Conservation (phyloP, 2,113 vertebrate genomes). For the Ramphastos sulfuratus region DNA sequence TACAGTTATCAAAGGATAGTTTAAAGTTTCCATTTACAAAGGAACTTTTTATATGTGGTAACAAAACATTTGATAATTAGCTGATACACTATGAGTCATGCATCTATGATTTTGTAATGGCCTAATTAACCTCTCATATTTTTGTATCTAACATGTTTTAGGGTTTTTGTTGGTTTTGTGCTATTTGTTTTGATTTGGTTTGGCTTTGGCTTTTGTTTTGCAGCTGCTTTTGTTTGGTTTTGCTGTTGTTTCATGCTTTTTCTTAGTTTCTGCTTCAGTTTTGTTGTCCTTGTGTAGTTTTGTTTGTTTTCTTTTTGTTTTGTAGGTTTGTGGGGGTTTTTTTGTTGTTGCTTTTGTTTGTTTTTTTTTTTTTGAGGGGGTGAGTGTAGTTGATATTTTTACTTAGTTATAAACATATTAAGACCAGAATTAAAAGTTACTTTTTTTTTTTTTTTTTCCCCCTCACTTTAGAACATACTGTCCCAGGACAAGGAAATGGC, state of each 20-base stretch:
- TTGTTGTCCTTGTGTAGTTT: background rate
- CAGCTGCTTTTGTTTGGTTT: too few species aligned
- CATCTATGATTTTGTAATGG: background rate
- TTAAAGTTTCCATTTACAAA: background rate
- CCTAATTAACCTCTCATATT: background rate
- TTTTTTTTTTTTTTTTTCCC: too few species aligned
- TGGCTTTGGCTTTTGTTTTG: background rate
- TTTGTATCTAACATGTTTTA: background rate
- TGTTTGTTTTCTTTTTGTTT: background rate
- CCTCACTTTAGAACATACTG: accelerated
- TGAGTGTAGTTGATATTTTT: background rate
- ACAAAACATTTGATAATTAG: background rate
- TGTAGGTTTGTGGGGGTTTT: too few species aligned
- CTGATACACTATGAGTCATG: background rate
- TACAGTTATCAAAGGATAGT: background rate
- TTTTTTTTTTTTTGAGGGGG: too few species aligned
- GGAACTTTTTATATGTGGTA: background rate
- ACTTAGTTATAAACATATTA: background rate
- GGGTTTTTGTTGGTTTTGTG: background rate
- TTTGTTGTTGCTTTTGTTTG: too few species aligned
- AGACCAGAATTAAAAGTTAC: background rate
- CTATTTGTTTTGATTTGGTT: background rate
- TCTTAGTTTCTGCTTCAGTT: too few species aligned
- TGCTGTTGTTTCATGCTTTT: too few species aligned
- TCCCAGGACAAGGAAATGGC: background rate